Percentiles rank a stretch among this genome's conserved stretches.
Conservation (phyloP, 2,797 vertebrate species). For the Etheostoma perlongum region DNA sequence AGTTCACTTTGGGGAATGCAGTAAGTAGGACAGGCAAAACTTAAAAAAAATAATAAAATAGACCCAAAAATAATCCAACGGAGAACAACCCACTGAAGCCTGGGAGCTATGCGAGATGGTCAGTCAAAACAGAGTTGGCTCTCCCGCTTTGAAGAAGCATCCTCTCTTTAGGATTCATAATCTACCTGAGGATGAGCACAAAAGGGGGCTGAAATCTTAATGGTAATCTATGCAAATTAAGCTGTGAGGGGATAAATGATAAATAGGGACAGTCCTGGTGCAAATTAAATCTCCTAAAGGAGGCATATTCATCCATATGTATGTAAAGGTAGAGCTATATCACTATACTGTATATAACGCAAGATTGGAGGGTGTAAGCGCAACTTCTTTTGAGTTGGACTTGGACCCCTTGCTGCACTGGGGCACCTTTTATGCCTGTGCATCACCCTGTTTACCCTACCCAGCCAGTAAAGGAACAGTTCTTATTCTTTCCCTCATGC, state of each 20-base stretch:
- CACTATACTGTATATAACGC: neutral
- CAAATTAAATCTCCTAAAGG: slow-evolving; percentile 45
- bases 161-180: slow-evolving; percentile 43
- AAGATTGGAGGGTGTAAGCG: neutral
- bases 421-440: neutral
- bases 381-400: neutral
- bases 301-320: slow-evolving; percentile 54
- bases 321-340: slow-evolving; percentile 35
- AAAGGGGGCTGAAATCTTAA: slow-evolving; percentile 44
- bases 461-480: slow-evolving; percentile 17
- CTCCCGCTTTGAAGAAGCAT: slow-evolving; percentile 36
- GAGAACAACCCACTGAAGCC: slow-evolving; percentile 62
- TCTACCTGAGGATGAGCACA: slow-evolving; percentile 56
- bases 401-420: neutral
- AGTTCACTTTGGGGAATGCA: slow-evolving; percentile 79
- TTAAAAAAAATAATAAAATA: slow-evolving; percentile 51
- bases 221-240: slow-evolving; percentile 67
- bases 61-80: slow-evolving; percentile 73
- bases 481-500: slow-evolving; percentile 20
- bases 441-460: neutral
- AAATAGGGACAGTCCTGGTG: slow-evolving; percentile 50
- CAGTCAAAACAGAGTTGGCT: slow-evolving; percentile 52
- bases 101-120: slow-evolving; percentile 57
- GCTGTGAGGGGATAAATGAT: slow-evolving; percentile 33
- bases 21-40: slow-evolving; percentile 83